Conservation (phyloP, 2,113 vertebrate genomes). For the Vulpes vulpes region DNA sequence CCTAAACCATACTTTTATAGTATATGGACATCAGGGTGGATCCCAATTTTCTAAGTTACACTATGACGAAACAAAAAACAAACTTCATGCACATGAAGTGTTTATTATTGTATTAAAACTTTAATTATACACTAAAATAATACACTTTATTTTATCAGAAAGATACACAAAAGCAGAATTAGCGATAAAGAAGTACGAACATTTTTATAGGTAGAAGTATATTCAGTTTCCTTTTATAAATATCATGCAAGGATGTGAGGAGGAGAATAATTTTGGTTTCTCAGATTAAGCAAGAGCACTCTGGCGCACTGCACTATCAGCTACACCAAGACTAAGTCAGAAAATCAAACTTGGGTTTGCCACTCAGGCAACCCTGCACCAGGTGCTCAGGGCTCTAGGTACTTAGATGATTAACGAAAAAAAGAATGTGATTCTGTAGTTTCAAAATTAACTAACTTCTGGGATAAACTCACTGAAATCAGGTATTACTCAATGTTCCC, state of each 20-base stretch:
- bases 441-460: background rate
- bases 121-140: no score
- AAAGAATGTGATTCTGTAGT: background rate
- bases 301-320: background rate
- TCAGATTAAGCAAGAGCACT: background rate
- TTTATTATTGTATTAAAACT: no score
- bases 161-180: background rate
- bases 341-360: background rate
- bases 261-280: background rate
- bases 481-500: background rate
- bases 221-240: background rate
- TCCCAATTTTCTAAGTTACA: background rate
- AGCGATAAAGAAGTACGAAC: background rate
- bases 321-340: background rate
- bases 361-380: background rate
- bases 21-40: background rate
- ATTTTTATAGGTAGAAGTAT: background rate
- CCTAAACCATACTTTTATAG: background rate
- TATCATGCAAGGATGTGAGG: background rate
- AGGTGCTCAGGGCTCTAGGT: background rate
- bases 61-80: background rate
- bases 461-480: background rate
- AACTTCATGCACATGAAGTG: background rate
- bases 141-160: background rate
- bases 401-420: background rate